phyloP scores from a whole-genome alignment of 2,888 invertebrate species.

The Hypolimnas misippus region DNA sequence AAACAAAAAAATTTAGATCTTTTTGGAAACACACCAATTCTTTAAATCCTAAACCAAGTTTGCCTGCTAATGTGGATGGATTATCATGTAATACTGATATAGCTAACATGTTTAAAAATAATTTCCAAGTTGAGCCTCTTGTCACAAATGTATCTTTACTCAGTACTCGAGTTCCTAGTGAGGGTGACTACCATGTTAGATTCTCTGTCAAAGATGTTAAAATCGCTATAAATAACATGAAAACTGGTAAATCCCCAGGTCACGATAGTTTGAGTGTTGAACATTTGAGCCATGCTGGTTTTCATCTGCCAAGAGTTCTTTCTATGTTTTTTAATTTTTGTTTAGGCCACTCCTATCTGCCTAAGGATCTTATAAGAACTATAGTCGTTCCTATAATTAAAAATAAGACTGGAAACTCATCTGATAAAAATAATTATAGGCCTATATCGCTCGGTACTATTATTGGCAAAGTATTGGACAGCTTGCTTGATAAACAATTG shows the following conservation, averaged over 20 bases:
- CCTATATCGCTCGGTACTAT: not conserved
- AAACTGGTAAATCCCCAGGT: not conserved
- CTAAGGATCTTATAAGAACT: not conserved
- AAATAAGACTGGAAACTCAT: not conserved
- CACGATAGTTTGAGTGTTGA: too few relatives aligned
- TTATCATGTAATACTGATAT: not conserved
- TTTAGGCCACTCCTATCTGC: not conserved
- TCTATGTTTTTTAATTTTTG: not conserved
- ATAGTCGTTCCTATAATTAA: not conserved
- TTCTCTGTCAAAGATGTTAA: not conserved
- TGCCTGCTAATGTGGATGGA: not conserved
- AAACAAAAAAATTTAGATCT: too few relatives aligned
- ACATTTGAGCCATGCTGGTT: not conserved
- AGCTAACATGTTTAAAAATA: not conserved
- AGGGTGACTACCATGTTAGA: not conserved
- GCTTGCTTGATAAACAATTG: not conserved
- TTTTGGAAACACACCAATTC: constrained; percentile 28
- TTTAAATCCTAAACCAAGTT: not conserved
- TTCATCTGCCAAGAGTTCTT: not conserved
- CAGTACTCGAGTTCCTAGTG: too few relatives aligned
- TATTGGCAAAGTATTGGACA: constrained; percentile 2
- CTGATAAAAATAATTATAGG: constrained; percentile 1
- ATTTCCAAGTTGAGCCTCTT: too few relatives aligned
- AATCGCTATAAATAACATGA: not conserved
- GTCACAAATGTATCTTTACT: too few relatives aligned